A percentile compares a stretch with the other conserved stretches of the same genome.
These are phyloP conservation scores for Cryptus viduatorius DNA, from an alignment of 2,888 invertebrate genomes.

Conservation along the genomic window DNA sequence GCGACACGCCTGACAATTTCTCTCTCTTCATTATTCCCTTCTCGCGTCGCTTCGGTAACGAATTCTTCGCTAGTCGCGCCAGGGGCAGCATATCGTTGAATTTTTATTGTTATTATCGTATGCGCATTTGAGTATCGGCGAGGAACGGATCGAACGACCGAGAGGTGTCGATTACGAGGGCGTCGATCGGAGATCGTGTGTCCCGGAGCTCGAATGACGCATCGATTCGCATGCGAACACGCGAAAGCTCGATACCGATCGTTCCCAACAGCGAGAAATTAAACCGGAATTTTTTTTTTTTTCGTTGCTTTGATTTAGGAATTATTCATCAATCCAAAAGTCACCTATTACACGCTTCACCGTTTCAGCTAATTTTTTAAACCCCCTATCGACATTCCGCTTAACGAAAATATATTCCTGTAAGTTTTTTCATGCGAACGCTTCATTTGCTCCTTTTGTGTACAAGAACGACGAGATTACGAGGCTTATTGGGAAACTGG, in stretches of 20 bases:
- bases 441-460: slow-evolving; percentile 45
- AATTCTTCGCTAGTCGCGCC: slow-evolving; percentile 42
- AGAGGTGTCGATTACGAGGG: slow-evolving; percentile 67
- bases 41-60: slow-evolving; percentile 44
- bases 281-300: slow-evolving; percentile 1
- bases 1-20: slow-evolving; percentile 64
- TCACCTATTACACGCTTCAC: neutral
- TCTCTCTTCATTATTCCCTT: slow-evolving; percentile 21
- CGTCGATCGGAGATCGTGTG: slow-evolving; percentile 67
- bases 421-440: slow-evolving; percentile 69
- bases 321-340: neutral
- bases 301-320: neutral
- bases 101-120: neutral
- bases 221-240: slow-evolving; percentile 40
- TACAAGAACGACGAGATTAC: slow-evolving; percentile 58
- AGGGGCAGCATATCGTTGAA: slow-evolving; percentile 1
- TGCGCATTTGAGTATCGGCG: slow-evolving; percentile 5
- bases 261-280: slow-evolving; percentile 17
- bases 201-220: slow-evolving; percentile 62
- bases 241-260: neutral
- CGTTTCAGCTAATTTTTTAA: neutral
- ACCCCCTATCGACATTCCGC: slow-evolving; percentile 28
- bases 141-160: slow-evolving; percentile 42
- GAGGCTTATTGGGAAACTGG: slow-evolving; percentile 41
- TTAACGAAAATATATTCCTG: slow-evolving; percentile 69